phyloP scores from a whole-genome alignment of 2,113 vertebrate genomes.

The Larimichthys polyactis region DNA sequence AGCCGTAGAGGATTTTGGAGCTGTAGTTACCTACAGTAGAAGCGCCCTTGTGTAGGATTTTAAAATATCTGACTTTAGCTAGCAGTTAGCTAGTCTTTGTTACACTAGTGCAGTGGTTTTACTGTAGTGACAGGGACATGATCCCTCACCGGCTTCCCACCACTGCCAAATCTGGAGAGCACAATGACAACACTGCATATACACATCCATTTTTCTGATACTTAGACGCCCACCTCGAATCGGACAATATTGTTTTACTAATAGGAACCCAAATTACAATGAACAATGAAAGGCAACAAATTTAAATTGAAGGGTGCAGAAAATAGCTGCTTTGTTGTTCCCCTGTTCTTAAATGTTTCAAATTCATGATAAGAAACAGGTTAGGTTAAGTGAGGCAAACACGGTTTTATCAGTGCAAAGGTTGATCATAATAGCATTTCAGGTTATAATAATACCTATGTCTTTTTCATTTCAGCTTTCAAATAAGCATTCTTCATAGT shows the following conservation, averaged over 20 bases:
- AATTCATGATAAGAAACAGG: slow-evolving; percentile 25
- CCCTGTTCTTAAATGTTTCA: background rate
- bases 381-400: background rate
- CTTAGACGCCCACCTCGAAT: background rate
- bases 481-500: slow-evolving; percentile 1
- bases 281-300: background rate
- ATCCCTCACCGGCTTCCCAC: slow-evolving; percentile 29
- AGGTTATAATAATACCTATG: background rate
- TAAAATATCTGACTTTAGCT: background rate
- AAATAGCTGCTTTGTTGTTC: background rate
- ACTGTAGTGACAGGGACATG: background rate
- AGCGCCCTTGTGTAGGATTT: background rate
- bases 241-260: background rate
- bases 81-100: background rate
- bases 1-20: background rate
- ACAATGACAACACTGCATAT: background rate
- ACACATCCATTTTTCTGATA: background rate
- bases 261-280: background rate
- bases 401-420: slow-evolving; percentile 18
- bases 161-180: background rate
- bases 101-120: background rate
- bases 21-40: slow-evolving; percentile 12
- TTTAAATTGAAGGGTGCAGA: slow-evolving; percentile 16
- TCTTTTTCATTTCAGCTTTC: slow-evolving; percentile 26
- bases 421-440: slow-evolving; percentile 8